These are phyloP conservation scores for Zapus hudsonius DNA, from an alignment of 2,113 vertebrate genomes.

Conservation along the genomic window DNA sequence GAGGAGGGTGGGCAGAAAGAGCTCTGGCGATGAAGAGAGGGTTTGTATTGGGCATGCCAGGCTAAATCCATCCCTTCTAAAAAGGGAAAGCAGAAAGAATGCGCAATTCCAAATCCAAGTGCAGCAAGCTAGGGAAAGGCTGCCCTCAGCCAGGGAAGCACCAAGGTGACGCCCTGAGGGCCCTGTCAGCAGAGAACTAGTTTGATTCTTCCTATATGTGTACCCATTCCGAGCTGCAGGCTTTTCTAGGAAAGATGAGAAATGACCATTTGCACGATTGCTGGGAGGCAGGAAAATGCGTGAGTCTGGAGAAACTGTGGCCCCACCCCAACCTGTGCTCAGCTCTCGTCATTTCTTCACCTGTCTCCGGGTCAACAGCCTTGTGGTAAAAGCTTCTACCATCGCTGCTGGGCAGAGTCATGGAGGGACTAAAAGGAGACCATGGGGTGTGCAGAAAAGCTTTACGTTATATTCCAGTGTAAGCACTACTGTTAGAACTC, in stretches of 20 bases:
- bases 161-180: background rate
- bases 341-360: background rate
- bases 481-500: background rate
- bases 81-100: conserved; percentile 77
- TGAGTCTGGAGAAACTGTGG: background rate
- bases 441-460: background rate
- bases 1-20: conserved; percentile 67
- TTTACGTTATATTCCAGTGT: background rate
- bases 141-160: too few relatives aligned
- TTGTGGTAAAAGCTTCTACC: background rate
- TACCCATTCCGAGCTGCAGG: background rate
- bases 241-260: conserved; percentile 58
- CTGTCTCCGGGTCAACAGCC: background rate
- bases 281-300: background rate
- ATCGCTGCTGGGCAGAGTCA: background rate
- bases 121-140: background rate
- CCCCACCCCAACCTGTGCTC: background rate
- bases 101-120: conserved; percentile 54
- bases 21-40: conserved; percentile 72
- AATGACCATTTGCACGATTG: background rate
- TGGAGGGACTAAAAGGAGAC: background rate
- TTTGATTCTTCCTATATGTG: background rate
- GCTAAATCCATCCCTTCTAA: conserved; percentile 80
- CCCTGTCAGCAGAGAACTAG: background rate
- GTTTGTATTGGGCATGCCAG: conserved; percentile 74